Evolutionary conservation across 2,113 vertebrate species (phyloP), one percentile per base, ranked within the genome.

Genomic region (Gallinago undulata): DNA sequence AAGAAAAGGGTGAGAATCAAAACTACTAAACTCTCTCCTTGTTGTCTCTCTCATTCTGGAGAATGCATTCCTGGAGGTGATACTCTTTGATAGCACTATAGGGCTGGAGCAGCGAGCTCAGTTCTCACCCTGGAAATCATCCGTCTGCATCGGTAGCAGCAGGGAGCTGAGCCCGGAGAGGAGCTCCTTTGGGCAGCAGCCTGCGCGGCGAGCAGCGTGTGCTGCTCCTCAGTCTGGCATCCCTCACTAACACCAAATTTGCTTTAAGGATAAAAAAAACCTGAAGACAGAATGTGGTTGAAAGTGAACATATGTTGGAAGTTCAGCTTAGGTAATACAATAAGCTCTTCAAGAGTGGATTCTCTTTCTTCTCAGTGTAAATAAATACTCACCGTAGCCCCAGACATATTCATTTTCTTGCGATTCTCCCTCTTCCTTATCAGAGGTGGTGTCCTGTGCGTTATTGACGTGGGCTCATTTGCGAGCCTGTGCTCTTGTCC

Each of bases 301-400:
- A 95, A 63, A 89, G 59, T 53, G 93, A 96, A 91, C 89, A 95
- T 59, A 94, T 95, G 92, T 90, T 97, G 89, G 83, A 95, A 84
- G 91, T 96, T 97, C 89, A 90, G 67, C 90, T 95, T 85, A 79
- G 92, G 81, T 93, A 97, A 97, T 60, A 85, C 47, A 97, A 78
- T 94, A 95, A 94, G 68, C 75, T 89, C 73, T 86, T 95, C 87
- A 86, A 84, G 69, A 90, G 55, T 1, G 22, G 62, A 78, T 86
- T 92, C 74, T 79, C 90, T 93, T 96, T 95, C 85, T 92, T 92
- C 88, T 82, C 63, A 56, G 1, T 81, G 91, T 92, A 97, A 97
- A 93, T 92, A 93, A 95, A 97, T 93, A 89, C 78, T 51, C 55
- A 6, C 30, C 63, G 87, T 85, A 83, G 72, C 51, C 80, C 41